phyloP scores from a whole-genome alignment of 2,113 vertebrate genomes.

The Nerophis ophidion region DNA sequence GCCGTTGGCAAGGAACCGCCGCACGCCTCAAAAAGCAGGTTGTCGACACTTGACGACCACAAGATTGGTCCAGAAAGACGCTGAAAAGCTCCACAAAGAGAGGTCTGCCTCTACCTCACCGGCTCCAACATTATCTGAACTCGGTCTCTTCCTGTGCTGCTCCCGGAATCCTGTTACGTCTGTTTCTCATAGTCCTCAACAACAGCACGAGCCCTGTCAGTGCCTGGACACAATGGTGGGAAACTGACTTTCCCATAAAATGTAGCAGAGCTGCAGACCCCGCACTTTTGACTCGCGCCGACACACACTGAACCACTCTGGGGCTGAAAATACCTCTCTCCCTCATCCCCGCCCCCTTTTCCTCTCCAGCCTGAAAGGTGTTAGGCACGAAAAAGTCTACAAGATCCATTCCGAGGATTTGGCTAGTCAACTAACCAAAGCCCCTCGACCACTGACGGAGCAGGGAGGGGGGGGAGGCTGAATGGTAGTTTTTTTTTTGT shows the following conservation, averaged over 20 bases:
- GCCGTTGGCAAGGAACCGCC: conserved; percentile 39
- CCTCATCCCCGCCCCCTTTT: conserved; percentile 55
- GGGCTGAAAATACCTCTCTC: conserved; percentile 55
- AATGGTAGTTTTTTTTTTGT: conserved; percentile 60
- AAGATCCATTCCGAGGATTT: conserved; percentile 67
- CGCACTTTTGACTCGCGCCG: conserved; percentile 55
- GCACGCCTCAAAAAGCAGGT: conserved; percentile 45
- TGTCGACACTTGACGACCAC: conserved; percentile 19
- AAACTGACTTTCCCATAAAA: conserved; percentile 67
- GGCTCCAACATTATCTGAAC: conserved; percentile 43
- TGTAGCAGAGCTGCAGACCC: conserved; percentile 49
- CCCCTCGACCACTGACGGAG: conserved; percentile 49
- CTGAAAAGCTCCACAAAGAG: conserved; percentile 20
- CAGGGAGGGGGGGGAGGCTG: conserved; percentile 14
- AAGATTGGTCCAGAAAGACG: conserved; percentile 22
- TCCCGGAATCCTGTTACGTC: conserved; percentile 44
- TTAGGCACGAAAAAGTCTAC: conserved; percentile 60
- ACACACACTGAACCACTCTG: conserved; percentile 59
- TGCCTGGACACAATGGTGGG: conserved; percentile 80
- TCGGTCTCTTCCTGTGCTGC: conserved; percentile 52
- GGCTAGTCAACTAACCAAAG: conserved; percentile 73
- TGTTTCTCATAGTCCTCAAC: conserved; percentile 28
- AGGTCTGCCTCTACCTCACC: conserved; percentile 29
- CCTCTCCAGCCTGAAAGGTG: conserved; percentile 64
- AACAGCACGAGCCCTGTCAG: conserved; percentile 54